Evolutionary conservation across 1,140 invertebrate genomes (phyloP), one percentile per base, ranked within the genome.

Genomic region (Brachionus koreanus): DNA sequence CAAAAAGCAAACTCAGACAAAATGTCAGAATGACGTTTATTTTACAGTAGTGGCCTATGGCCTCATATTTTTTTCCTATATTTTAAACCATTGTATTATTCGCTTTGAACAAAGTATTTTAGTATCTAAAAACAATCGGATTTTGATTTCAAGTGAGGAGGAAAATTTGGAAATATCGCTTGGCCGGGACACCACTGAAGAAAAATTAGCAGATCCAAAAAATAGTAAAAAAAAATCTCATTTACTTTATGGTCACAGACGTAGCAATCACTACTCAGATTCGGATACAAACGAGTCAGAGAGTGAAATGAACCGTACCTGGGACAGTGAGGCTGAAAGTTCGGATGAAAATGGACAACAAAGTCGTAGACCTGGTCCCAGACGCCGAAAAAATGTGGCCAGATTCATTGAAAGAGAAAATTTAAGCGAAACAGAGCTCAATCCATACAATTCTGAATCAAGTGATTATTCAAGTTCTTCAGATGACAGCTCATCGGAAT

Each of bases 31-130:
- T 83, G 87, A 89, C 90, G 29, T 85, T 77, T 83, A 52, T 79
- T 83, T 82, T 86, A 65, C 93, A 10, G 90, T 92, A 37, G 92
- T 93, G 84, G 94, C 94, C 37, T 94, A 95, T 85, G 91, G 92
- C 39, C 89, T 95, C 43, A 93, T 94, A 37, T 90, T 95, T 83
- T 91, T 95, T 83, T 95, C 94, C 1, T 93, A 94, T 87, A 86
- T 95, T 16, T 85, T 94, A 13, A 91, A 93, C 85, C 91, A 92
- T 86, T 87, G 92, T 35, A 88, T 92, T 13, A 90, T 90, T 52
- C 89, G 91, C 83, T 87, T 93, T 1, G 90, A 92, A 79, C 76
- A 82, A 35, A 82, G 25, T 16, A 19, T 82, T 23, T 16, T 67
- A n/a, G 13, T 16, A 29, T 7, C 25, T 6, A 81, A 61, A 81